A percentile compares a stretch with the other conserved stretches of the same genome.
These are phyloP conservation scores for Antrozous pallidus DNA, from an alignment of 2,797 vertebrate species.

Conservation along the genomic window DNA sequence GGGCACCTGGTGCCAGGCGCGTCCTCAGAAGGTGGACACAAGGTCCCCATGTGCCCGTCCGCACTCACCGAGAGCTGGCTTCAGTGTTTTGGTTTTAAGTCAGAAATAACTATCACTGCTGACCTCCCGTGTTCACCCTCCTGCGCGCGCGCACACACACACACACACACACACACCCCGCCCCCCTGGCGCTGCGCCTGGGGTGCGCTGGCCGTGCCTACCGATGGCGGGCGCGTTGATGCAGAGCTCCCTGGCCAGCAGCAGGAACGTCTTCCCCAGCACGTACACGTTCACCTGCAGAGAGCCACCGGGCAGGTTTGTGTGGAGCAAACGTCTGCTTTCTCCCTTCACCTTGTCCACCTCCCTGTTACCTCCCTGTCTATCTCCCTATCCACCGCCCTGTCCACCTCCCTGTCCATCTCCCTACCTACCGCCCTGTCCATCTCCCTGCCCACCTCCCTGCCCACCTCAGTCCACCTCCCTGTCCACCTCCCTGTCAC, in stretches of 20 bases:
- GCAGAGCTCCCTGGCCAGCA: conserved; percentile 94
- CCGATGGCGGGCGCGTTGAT: conserved; percentile 98
- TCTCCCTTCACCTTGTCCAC: not conserved
- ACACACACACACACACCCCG: too few species aligned
- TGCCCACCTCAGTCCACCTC: too few species aligned
- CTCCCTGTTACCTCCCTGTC: too few species aligned
- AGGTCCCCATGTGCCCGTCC: not conserved
- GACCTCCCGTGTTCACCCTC: not conserved
- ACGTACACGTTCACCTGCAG: conserved; percentile 97
- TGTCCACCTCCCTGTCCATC: too few species aligned
- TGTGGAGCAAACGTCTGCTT: not conserved
- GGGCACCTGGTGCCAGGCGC: conserved; percentile 77
- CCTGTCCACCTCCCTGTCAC: too few species aligned
- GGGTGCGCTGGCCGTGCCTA: too few species aligned
- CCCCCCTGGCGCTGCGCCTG: too few species aligned
- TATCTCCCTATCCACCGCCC: too few species aligned
- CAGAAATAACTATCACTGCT: not conserved
- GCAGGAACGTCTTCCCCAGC: conserved; percentile 94
- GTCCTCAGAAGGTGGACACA: not conserved
- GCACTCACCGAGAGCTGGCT: too few species aligned
- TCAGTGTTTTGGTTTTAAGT: not conserved
- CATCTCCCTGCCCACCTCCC: too few species aligned
- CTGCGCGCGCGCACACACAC: too few species aligned
- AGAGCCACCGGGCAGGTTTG: conserved; percentile 16
- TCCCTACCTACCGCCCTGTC: too few species aligned